These are phyloP conservation scores for Elephantulus edwardii DNA, from an alignment of 2,113 vertebrate species.

Conservation along the genomic window DNA sequence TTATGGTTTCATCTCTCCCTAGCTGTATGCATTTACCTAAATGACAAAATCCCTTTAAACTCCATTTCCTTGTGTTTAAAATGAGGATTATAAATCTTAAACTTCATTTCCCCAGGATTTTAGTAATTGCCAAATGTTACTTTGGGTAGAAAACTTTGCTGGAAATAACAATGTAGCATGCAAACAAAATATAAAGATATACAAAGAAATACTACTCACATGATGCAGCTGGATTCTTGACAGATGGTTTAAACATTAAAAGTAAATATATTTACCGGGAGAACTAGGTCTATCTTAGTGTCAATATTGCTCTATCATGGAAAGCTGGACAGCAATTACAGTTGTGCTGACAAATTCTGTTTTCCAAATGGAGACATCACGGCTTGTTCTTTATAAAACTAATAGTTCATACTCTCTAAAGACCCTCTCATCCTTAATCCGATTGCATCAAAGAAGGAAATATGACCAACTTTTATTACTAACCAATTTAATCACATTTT, in stretches of 20 bases:
- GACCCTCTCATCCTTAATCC: background rate
- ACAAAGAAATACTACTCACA: background rate
- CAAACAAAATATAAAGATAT: background rate
- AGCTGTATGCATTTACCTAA: background rate
- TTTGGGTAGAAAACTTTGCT: background rate
- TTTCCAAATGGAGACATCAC: background rate
- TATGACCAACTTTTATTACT: constrained; percentile 28
- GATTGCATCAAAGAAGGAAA: constrained; percentile 41
- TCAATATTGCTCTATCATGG: background rate
- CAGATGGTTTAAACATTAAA: background rate
- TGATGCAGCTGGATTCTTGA: background rate
- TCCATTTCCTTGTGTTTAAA: constrained; percentile 12
- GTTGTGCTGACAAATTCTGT: background rate
- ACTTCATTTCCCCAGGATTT: background rate
- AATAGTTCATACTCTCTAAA: background rate
- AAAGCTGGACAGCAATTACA: background rate
- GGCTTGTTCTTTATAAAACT: constrained; percentile 7
- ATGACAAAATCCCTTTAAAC: background rate
- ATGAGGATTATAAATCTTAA: background rate
- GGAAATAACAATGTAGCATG: background rate
- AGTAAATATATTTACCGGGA: background rate
- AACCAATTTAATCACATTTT: constrained; percentile 52
- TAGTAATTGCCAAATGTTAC: background rate
- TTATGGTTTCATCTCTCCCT: background rate
- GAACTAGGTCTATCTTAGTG: background rate